Base-by-base conservation (phyloP, 2,888 invertebrate genomes). In the Cryptophagus acutangulus region DNA sequence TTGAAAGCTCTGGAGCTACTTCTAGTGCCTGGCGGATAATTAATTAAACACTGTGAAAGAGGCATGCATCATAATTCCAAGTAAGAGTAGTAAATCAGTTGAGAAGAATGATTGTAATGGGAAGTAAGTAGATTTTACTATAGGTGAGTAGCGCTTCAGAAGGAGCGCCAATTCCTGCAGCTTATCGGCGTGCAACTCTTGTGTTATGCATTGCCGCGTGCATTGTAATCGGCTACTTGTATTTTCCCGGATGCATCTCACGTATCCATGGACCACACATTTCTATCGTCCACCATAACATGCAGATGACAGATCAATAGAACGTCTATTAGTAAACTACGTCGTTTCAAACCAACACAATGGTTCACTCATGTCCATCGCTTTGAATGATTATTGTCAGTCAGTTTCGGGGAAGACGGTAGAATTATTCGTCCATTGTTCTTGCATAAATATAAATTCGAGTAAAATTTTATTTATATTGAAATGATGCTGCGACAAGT, bases 231-330 rank as follows among this genome's bases (percentile, higher is more conserved):
- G 33, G 33, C 33, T 40, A 34, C 33, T 29, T 37, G 28, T 36
- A 31, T 43, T 41, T 42, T 38, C 17, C 43, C 17, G 42, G 36
- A 48, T 48, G 48, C 48, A 24, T 40, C 39, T 39, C 48, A 48
- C 45, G 48, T 48, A 41, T 46, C 45, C 43, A n/a, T 43, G 48
- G 46, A 48, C 48, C 41, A 46, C 40, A 39, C 39, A 43, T 35
- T 45, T 48, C 48, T 38, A 40, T 38, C 48, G 42, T 39, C 44
- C 36, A 33, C 39, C 43, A 42, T 41, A 33, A 40, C 38, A 43
- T 49, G 49, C 47, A 47, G 42, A 47, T 49, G 49, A 47, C 49
- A 49, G 45, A 47, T 49, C 49, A 49, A 49, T 49, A 49, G 41
- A 40, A 45, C 36, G 40, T 40, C 49, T 45, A 49, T 49, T 48